Percentiles rank a stretch among this genome's conserved stretches.
Conservation (phyloP, 1,140 invertebrate genomes). For the Hylaeus volcanicus region DNA sequence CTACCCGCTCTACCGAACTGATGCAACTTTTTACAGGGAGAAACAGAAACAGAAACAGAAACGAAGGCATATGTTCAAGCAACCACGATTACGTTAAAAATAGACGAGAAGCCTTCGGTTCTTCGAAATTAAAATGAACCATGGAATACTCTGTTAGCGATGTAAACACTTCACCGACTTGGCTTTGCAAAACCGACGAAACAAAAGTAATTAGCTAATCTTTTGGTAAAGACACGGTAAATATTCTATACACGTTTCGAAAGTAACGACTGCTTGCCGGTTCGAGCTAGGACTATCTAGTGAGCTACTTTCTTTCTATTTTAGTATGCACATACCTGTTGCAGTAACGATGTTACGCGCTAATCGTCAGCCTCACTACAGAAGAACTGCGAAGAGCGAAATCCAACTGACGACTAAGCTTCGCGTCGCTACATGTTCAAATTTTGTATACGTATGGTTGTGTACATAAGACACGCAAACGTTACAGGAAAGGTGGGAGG, state of each 20-base stretch:
- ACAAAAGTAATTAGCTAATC: neutral
- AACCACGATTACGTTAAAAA: too few relatives aligned
- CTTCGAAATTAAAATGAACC: neutral
- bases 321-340: constrained; percentile 29
- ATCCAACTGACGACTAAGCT: neutral
- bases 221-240: too few relatives aligned
- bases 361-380: neutral
- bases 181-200: neutral
- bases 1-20: too few relatives aligned
- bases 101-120: neutral
- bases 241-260: too few relatives aligned
- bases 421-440: neutral
- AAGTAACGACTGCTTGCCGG: neutral
- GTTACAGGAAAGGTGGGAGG: neutral
- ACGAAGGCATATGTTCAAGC: too few relatives aligned
- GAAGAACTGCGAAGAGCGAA: neutral
- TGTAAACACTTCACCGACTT: neutral
- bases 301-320: neutral
- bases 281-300: neutral
- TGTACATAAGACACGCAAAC: neutral
- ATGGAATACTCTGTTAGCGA: neutral
- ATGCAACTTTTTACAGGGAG: too few relatives aligned
- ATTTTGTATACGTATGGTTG: neutral
- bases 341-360: neutral
- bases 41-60: too few relatives aligned